phyloP scores from a whole-genome alignment of 2,797 vertebrate species.

The Poeciliopsis gracilis region DNA sequence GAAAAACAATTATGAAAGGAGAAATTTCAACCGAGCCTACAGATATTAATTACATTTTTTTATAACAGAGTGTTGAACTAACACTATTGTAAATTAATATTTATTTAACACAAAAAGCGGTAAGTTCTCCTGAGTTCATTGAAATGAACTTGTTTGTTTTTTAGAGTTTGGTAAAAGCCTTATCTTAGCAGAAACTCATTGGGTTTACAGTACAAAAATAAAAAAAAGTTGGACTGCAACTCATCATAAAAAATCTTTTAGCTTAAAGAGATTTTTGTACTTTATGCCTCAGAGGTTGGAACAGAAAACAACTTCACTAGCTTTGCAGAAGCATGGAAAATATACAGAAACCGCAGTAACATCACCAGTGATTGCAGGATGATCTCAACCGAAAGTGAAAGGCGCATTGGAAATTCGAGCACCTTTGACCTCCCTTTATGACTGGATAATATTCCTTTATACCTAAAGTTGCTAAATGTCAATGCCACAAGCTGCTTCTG shows the following conservation, averaged over 20 bases:
- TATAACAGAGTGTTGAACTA: not conserved
- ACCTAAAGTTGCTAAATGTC: not conserved
- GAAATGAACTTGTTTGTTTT: not conserved
- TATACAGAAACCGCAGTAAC: too few relatives aligned
- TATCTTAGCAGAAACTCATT: not conserved
- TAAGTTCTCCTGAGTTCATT: not conserved
- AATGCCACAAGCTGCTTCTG: not conserved
- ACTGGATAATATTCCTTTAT: not conserved
- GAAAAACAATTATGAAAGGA: not conserved
- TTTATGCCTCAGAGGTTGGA: too few relatives aligned
- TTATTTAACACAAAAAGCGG: not conserved
- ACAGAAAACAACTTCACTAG: too few relatives aligned
- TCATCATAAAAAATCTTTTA: not conserved
- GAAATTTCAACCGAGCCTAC: not conserved
- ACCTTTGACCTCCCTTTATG: not conserved
- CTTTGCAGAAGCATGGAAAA: too few relatives aligned
- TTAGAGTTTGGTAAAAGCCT: not conserved
- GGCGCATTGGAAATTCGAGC: not conserved
- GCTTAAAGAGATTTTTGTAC: not conserved
- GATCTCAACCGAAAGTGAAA: not conserved
- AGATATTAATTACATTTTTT: not conserved
- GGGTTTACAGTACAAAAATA: not conserved
- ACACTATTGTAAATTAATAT: not conserved
- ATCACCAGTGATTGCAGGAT: not conserved
- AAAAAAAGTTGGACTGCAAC: not conserved